Percentiles rank a stretch among this genome's conserved stretches.
Evolutionary conservation across 2,888 invertebrate genomes (phyloP).

Genomic region (Trimorus sp.): DNA sequence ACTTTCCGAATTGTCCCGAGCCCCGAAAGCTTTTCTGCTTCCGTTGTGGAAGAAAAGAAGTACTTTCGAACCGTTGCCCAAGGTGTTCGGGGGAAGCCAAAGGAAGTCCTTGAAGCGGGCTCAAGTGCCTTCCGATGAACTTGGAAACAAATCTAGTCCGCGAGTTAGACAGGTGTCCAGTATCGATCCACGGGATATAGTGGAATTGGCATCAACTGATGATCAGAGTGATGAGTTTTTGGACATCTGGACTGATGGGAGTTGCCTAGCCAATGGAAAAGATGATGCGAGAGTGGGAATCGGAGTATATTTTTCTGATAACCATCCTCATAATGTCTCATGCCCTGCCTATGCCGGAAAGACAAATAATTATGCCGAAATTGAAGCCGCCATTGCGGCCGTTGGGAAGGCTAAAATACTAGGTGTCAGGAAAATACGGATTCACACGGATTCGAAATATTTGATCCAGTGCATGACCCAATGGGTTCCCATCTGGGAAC

Average conservation of each 20-base stretch:
- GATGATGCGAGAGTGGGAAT: background rate
- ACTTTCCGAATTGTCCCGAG: background rate
- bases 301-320: constrained; percentile 1
- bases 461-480: too few species aligned
- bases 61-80: background rate
- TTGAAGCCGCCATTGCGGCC: constrained; percentile 12
- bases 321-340: background rate
- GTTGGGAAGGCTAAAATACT: background rate
- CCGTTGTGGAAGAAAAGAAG: background rate
- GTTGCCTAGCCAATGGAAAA: constrained; percentile 8
- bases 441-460: constrained; percentile 6
- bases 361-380: constrained; percentile 12
- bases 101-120: background rate
- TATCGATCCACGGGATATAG: too few species aligned
- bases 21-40: background rate
- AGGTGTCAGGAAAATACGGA: background rate
- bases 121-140: background rate
- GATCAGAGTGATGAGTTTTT: too few species aligned
- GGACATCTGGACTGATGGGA: constrained; percentile 21
- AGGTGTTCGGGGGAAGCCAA: background rate
- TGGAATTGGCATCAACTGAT: too few species aligned
- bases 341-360: background rate
- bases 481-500: too few species aligned
- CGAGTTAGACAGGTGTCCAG: too few species aligned
- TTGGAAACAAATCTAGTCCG: background rate